A percentile compares a stretch with the other conserved stretches of the same genome.
Conservation (phyloP, 1,140 invertebrate species). For the Heliconius melpomene region DNA sequence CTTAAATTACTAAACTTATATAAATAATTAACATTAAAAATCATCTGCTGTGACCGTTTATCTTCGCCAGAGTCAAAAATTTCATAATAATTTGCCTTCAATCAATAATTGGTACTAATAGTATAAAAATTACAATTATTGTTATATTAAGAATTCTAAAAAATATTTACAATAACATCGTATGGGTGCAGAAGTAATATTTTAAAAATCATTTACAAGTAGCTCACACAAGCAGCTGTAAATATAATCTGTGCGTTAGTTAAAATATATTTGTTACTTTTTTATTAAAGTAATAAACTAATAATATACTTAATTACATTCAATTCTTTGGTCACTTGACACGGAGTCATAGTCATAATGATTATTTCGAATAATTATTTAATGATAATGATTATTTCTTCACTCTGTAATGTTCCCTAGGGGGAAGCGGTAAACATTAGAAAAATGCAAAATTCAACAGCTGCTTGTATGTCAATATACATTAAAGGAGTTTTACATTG, state of each 20-base stretch:
- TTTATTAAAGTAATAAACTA: neutral
- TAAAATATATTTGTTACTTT: neutral
- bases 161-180: slow-evolving; percentile 21
- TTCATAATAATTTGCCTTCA: slow-evolving; percentile 25
- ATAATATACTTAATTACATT: neutral
- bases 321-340: slow-evolving; percentile 2
- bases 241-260: slow-evolving; percentile 9
- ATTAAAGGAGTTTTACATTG: neutral
- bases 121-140: slow-evolving; percentile 16
- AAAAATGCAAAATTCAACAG: neutral
- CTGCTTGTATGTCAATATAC: slow-evolving; percentile 1
- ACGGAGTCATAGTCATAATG: neutral
- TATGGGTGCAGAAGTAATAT: slow-evolving; percentile 5
- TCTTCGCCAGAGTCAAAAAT: slow-evolving; percentile 23
- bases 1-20: slow-evolving; percentile 12
- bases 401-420: too few species aligned
- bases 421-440: neutral
- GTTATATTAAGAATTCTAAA: neutral
- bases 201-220: slow-evolving; percentile 15
- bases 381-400: neutral
- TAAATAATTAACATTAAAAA: slow-evolving; percentile 20
- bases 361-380: too few species aligned
- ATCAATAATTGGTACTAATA: neutral
- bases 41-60: slow-evolving; percentile 15
- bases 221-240: slow-evolving; percentile 27